Evolutionary conservation across 2,113 vertebrate genomes (phyloP), one percentile per base, ranked within the genome.

Genomic region (Hylia prasina): DNA sequence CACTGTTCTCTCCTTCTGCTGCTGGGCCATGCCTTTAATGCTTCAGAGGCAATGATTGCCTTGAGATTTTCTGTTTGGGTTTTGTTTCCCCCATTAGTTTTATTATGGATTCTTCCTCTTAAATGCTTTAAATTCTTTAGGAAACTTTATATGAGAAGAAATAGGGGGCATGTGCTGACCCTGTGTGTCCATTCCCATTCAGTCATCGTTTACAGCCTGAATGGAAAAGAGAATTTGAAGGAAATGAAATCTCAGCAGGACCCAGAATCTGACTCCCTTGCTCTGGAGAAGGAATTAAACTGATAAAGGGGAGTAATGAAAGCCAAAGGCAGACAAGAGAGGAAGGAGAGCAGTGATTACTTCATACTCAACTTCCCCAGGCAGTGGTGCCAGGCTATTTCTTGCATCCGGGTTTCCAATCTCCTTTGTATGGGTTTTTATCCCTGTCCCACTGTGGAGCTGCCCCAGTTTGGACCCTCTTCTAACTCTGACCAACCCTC

Each of bases 271-370:
- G 73, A 65, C 63, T 93, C 18, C 22, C 78, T 93, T 21, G 9
- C 54, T 90, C 70, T 77, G 33, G 58, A 95, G 68, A 69, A 25
- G 33, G 66, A 94, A 91, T 87, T 94, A 58, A 88, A 93, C 39
- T 63, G 45, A 86, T 82, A 70, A 82, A 85, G 45, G 9, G 35
- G 78, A 90, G 66, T 82, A 73, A 90, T 73, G 63, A 90, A 94
- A 90, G 39, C 16, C 54, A 77, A 77, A 85, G 33, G 21, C 57
- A 84, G 58, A 65, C 64, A 60, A 47, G n/a, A 77, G 75, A 78
- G 45, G 40, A 82, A 33, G n/a, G 33, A 76, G 9, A 19, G 21
- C 24, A 87, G 40, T 25, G 35, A 84, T 78, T 66, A 22, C 40
- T 91, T 71, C 23, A 21, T 35, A 33, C 40, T n/a, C 60, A 81